Base-by-base conservation (phyloP, 2,888 invertebrate genomes). In the Tinea pellionella region DNA sequence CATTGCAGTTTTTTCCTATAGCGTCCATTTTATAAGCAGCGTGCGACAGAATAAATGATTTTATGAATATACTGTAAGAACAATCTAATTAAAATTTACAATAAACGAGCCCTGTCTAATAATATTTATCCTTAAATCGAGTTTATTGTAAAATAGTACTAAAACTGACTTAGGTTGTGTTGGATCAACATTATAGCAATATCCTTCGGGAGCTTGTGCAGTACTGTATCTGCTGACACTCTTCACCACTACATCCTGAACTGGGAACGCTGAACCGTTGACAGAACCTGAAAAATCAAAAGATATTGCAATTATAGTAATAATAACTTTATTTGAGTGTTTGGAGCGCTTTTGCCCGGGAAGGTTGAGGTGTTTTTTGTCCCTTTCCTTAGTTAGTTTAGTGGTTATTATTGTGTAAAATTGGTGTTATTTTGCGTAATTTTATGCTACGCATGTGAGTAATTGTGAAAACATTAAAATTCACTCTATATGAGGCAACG, bases 1-100 rank as follows among this genome's bases (percentile, higher is more conserved):
- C 97, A 97, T 82, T 96, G 95, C 71, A 97, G 92, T 88, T 96
- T 97, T 90, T 97, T 97, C 68, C 90, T 90, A 72, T 66, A 57
- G 12, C 1, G 55, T 57, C 57, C 57, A 57, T 32, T 57, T 24
- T 57, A 32, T 2, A 3, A 55, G 18, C 57, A 57, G 87, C 85
- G 74, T 80, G 79, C 64, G 70, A 68, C 78, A 78, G 65, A 81
- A 74, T 66, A 65, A n/a, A 9, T 47, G 63, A 69, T 65, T 75
- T 75, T 67, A 71, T 63, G 1, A 37, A 37, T 37, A 37, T 37
- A 37, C 37, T 37, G 37, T 2, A 37, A 37, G 37, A 37, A 37
- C 6, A 37, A 2, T 37, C n/a, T 37, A 37, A 37, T 37, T 12
- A 70, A 62, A 89, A 9, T n/a, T 24, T 24, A 24, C 24, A 24